Base-by-base conservation (phyloP, 2,888 invertebrate genomes). In the Salpingus planirostris region DNA sequence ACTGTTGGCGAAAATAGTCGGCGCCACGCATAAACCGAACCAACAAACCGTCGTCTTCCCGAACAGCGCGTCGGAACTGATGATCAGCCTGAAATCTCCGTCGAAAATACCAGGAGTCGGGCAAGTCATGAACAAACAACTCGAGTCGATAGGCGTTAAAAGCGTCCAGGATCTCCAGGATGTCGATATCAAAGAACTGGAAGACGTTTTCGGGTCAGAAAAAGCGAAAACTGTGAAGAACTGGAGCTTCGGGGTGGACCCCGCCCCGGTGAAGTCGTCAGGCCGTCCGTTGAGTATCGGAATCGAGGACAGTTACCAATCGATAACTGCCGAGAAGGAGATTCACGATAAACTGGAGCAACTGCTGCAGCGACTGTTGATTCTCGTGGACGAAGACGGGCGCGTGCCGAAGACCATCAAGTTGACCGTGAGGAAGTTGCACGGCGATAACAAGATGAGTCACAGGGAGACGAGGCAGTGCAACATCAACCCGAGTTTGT, bases 281-380 rank as follows among this genome's bases (percentile, higher is more conserved):
- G 85, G 84, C 3, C 80, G 76, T 54, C 86, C 86, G 8, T 82
- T 81, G 58, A 80, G 79, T 40, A 83, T 87, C 51, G 82, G 86
- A 11, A 63, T 87, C 38, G 87, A 87, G 56, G 86, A 87, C 58
- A 78, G 83, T 35, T 85, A 83, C 59, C 77, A 75, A 50, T 75
- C 76, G 34, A 78, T 85, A 29, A 79, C 79, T 45, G 71, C 79
- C 2, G 76, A 78, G 47, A 76, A 73, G 34, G 85, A 86, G 55
- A 80, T 85, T 2, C 78, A 78, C 53, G 78, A 80, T 15, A 80
- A 81, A 48, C 74, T 86, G 46, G 67, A 71, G 38, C 73, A 78
- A 44, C 61, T 88, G 13, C 62, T 86, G 24, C 73, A 76, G 52
- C 71, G 87, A 49, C 62, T 87, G 33, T 68, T 85, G 41, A 71